Evolutionary conservation across 2,113 vertebrate species (phyloP), one percentile per base, ranked within the genome.

Genomic region (Xiphias gladius): DNA sequence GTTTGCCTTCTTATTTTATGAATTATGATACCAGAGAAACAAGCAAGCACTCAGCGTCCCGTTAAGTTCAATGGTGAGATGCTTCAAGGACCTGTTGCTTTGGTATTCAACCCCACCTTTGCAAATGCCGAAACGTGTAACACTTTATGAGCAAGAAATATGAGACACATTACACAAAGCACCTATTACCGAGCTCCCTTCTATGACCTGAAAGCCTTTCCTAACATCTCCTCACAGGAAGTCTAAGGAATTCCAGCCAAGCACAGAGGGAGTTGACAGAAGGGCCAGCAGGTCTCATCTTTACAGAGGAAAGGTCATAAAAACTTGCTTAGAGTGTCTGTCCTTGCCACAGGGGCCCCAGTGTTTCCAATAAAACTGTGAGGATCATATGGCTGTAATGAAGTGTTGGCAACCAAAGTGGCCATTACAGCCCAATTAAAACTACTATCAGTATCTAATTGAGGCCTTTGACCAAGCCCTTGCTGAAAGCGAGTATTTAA

Each of bases 381-480:
- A 91, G 71, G 50, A 86, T 92, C 92, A 90, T 87, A 84, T 91
- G 89, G 80, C 88, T 90, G 72, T 91, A 91, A 93, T 93, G 86
- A 94, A 93, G 80, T 83, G 68, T 68, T 71, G 87, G 74, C 69
- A 88, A 88, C 66, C 58, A 76, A 71, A 87, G 87, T 26, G 69
- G 68, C 82, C 85, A 90, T 92, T 91, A 92, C 70, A 70, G 81
- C 73, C 79, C 85, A 94, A 89, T 93, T 91, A 89, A 35, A 91
- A 86, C 57, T 87, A 84, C 86, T 85, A 83, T 88, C 79, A 82
- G 81, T 5, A 22, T 79, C 82, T 90, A 89, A 92, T 79, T 65
- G 72, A 88, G 55, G 80, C 75, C 63, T 62, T 77, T 58, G 71
- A 84, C 72, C 72, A 52, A 76, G 43, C 52, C 41, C 66, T 46